Evolutionary conservation across 2,797 vertebrate species (phyloP), one percentile per base, ranked within the genome.

Genomic region (Sebastes vulpes): DNA sequence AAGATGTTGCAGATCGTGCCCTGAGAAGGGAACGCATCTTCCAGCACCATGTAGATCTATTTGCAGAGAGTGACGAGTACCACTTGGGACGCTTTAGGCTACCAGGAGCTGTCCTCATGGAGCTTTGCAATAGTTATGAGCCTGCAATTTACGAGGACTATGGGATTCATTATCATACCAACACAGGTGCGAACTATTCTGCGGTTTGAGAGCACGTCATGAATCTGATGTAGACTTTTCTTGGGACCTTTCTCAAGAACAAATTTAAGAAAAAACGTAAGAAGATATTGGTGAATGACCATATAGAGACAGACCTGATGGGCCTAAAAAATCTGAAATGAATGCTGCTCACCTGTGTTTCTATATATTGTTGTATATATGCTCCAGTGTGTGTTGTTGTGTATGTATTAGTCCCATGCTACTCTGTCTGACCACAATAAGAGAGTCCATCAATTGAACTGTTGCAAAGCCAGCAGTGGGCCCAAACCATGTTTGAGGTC

Each of bases 381-480:
- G 23, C 23, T 4, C 50, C 3, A 56, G 52, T 60, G n/a, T 38
- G 46, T 18, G 42, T 9, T 18, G 42, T 9, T 70, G 21, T 72
- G 31, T 69, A 20, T 61, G 42, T 58, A 21, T 64, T 71, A 38
- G 65, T 79, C 50, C 16, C 26, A 12, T 69, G 54, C 21, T 81
- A 57, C 64, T 46, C 53, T 38, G 11, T 31, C 25, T 75, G 54
- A 81, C 77, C 88, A 85, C 83, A 77, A 80, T 61, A 86, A 83
- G 48, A 38, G 66, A 64, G 60, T 75, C 75, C 59, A 80, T 80
- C 79, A 78, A 20, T 77, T 67, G 77, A 65, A 65, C 42, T 72
- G n/a, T 29, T 65, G 52, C 72, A 53, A 76, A 86, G 52, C 66
- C 72, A 75, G 65, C 76, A 52, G 35, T 59, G 35, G 56, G 28